Conservation (phyloP, 2,797 vertebrate species). For the Pogonophryne albipinna region DNA sequence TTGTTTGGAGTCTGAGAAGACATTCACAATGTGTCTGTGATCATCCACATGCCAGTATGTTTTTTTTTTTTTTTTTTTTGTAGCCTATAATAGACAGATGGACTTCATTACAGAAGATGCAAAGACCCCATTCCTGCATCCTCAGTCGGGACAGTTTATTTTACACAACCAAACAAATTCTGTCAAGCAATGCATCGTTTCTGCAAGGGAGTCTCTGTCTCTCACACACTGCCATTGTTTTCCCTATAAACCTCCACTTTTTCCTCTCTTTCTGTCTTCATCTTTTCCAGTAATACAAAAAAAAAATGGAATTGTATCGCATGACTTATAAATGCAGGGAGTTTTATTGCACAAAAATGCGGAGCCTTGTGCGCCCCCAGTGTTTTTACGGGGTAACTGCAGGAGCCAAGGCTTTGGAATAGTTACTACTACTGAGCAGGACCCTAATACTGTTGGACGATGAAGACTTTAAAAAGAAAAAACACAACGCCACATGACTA, state of each 20-base stretch:
- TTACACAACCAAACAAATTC: constrained; percentile 83
- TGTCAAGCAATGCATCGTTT: constrained; percentile 70
- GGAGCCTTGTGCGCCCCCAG: constrained; percentile 87
- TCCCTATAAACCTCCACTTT: constrained; percentile 41
- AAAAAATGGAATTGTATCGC: constrained; percentile 77
- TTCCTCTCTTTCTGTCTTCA: constrained; percentile 48
- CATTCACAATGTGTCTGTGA: constrained; percentile 53
- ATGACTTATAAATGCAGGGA: constrained; percentile 88
- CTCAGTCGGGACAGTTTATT: constrained; percentile 76
- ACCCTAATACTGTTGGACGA: constrained; percentile 81
- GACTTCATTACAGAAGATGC: constrained; percentile 63
- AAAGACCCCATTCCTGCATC: constrained; percentile 60
- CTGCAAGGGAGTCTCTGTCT: constrained; percentile 49
- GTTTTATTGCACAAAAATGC: constrained; percentile 91
- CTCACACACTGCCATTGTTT: constrained; percentile 46
- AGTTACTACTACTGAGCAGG: constrained; percentile 92
- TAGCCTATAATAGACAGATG: constrained; percentile 52
- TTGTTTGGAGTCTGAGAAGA: constrained; percentile 58
- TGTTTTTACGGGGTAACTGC: constrained; percentile 86
- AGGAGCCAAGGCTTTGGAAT: constrained; percentile 85
- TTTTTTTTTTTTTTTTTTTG: constrained; percentile 25
- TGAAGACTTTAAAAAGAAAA: constrained; percentile 71
- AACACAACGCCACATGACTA: constrained; percentile 75
- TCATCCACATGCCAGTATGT: constrained; percentile 56
- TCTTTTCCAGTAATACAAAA: constrained; percentile 69